Evolutionary conservation across 2,888 invertebrate species (phyloP).

Genomic region (Caenorhabditis imperialis): DNA sequence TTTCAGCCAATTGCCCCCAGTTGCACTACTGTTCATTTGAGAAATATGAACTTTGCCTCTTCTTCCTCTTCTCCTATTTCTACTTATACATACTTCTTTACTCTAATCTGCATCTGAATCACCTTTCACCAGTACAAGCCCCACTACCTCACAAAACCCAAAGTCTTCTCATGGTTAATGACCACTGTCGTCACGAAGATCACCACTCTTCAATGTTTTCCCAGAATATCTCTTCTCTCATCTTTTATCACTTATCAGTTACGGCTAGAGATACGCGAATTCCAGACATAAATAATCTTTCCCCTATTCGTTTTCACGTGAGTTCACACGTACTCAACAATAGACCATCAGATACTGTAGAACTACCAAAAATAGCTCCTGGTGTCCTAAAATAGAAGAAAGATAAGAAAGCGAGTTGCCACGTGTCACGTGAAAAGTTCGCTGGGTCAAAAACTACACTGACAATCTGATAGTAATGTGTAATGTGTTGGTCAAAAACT

Average conservation of each 20-base stretch:
- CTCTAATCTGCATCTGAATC: too few species aligned
- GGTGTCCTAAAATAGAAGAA: background rate
- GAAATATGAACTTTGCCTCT: too few species aligned
- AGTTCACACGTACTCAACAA: conserved; percentile 1
- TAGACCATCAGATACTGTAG: background rate
- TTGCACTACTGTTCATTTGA: too few species aligned
- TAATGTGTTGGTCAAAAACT: too few species aligned
- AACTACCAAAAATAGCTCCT: background rate
- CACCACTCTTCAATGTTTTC: background rate
- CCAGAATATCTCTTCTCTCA: background rate
- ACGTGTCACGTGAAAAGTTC: conserved; percentile 5
- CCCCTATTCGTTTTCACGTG: too few species aligned
- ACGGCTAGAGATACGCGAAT: background rate
- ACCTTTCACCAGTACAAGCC: too few species aligned
- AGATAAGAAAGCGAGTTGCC: background rate
- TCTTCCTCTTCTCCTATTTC: too few species aligned
- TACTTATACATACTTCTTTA: too few species aligned
- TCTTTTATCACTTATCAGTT: conserved; percentile 1
- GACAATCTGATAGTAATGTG: background rate
- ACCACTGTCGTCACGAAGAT: background rate
- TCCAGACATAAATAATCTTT: too few species aligned
- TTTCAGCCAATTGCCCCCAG: too few species aligned
- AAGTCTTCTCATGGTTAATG: background rate
- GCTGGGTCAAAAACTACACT: background rate
- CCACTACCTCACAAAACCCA: too few species aligned